Conservation (phyloP, 1,140 invertebrate genomes). For the Araneus ventricosus region DNA sequence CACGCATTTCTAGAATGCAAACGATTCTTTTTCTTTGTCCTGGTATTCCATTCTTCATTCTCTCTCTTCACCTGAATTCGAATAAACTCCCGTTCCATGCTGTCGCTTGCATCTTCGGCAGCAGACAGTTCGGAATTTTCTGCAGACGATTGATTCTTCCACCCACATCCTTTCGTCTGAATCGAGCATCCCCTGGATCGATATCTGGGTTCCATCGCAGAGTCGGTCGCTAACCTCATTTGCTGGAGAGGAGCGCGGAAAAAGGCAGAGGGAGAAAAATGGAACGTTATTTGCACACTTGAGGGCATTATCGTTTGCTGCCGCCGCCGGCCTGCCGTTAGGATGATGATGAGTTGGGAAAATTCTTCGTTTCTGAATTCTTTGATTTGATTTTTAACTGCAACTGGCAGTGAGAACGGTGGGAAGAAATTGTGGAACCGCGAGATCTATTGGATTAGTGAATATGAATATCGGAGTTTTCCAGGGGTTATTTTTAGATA, state of each 20-base stretch:
- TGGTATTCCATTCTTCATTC: background rate
- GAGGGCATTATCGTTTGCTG: slow-evolving; percentile 39
- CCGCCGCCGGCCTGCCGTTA: background rate
- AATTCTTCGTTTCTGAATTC: background rate
- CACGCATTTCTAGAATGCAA: background rate
- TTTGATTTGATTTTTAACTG: background rate
- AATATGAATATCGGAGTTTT: background rate
- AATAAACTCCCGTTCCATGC: background rate
- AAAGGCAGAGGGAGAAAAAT: slow-evolving; percentile 27
- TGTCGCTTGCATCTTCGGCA: background rate
- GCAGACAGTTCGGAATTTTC: background rate
- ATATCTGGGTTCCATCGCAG: slow-evolving; percentile 45
- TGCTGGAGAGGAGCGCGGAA: background rate
- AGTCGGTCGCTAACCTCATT: slow-evolving; percentile 60
- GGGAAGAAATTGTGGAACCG: too few species aligned
- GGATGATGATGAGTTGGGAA: background rate
- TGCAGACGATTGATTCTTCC: slow-evolving; percentile 31
- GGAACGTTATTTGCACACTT: slow-evolving; percentile 49
- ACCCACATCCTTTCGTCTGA: background rate
- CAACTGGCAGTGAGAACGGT: background rate
- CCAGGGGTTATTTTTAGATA: background rate
- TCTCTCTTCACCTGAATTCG: background rate
- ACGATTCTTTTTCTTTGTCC: too few species aligned
- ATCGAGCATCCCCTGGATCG: background rate
- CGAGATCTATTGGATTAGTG: background rate